Evolutionary conservation across 2,113 vertebrate species (phyloP).

Genomic region (Antidorcas marsupialis): DNA sequence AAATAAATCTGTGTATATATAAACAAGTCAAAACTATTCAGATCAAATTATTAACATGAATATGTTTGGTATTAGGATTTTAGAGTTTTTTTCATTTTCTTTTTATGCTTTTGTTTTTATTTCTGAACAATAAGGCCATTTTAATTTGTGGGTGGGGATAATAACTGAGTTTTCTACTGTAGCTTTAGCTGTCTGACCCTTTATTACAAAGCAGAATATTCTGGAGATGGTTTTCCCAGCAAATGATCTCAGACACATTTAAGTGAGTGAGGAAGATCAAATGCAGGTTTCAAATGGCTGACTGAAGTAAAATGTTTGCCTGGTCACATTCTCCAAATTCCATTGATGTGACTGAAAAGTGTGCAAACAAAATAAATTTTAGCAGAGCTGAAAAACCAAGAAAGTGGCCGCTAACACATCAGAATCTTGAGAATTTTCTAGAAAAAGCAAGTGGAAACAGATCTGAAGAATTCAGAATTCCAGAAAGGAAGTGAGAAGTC

Average conservation of each 20-base stretch:
- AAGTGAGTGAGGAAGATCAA: neutral
- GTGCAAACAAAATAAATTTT: neutral
- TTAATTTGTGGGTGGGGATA: neutral
- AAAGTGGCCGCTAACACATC: neutral
- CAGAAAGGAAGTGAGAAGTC: neutral
- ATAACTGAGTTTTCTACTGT: neutral
- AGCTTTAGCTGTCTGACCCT: neutral
- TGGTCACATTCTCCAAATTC: neutral
- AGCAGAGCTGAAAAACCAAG: neutral
- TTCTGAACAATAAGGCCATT: neutral
- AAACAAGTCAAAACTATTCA: neutral
- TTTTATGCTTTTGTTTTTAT: neutral
- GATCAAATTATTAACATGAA: neutral
- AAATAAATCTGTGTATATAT: neutral
- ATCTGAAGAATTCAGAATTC: neutral
- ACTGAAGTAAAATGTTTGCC: neutral
- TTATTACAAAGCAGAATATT: slow-evolving; percentile 18
- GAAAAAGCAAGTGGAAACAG: neutral
- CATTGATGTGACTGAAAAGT: neutral
- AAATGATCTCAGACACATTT: neutral
- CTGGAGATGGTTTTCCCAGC: neutral
- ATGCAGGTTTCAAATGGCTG: neutral
- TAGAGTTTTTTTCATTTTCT: neutral
- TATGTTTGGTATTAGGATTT: neutral
- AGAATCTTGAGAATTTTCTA: neutral